phyloP scores from a whole-genome alignment of 2,113 vertebrate species.

The Hippoglossus stenolepis region DNA sequence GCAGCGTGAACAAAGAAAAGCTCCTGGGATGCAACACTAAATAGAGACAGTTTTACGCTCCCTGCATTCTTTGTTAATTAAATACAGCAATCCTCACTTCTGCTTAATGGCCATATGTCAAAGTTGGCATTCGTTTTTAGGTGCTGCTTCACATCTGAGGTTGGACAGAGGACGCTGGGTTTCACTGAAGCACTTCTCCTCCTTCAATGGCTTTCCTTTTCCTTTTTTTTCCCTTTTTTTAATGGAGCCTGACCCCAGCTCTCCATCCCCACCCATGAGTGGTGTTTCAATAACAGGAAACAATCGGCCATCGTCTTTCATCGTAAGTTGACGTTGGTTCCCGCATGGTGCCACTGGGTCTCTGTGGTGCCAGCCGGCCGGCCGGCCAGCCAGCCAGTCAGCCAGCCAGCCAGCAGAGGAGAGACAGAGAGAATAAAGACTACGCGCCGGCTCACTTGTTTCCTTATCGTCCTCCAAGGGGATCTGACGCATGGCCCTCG shows the following conservation, averaged over 20 bases:
- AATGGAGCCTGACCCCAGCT: conserved; percentile 32
- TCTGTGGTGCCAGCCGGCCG: conserved; percentile 69
- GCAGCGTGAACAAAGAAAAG: conserved; percentile 35
- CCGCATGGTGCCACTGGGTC: conserved; percentile 76
- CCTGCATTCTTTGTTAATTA: conserved; percentile 28
- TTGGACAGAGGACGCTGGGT: conserved; percentile 41
- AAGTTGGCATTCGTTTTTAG: conserved; percentile 40
- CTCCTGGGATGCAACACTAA: conserved; percentile 14
- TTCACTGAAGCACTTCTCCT: conserved; percentile 50
- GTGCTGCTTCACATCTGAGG: conserved; percentile 13
- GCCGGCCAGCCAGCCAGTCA: conserved; percentile 19
- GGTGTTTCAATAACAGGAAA: conserved; percentile 85
- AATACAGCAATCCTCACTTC: conserved; percentile 23
- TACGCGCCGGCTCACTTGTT: conserved; percentile 53
- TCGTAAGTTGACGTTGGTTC: conserved; percentile 70
- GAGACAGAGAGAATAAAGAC: conserved; percentile 47
- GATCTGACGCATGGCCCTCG: conserved; percentile 62
- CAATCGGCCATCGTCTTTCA: conserved; percentile 79
- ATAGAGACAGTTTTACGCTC: conserved; percentile 1
- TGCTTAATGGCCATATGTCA: conserved; percentile 37
- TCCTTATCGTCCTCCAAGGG: conserved; percentile 75
- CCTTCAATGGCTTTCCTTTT: conserved; percentile 55
- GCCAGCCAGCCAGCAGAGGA: conserved; percentile 35
- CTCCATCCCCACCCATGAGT: conserved; percentile 50
- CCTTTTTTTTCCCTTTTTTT: conserved; percentile 13